A percentile compares a stretch with the other conserved stretches of the same genome.
These are phyloP conservation scores for Thermophis baileyi DNA, from an alignment of 2,113 vertebrate species.

Conservation along the genomic window DNA sequence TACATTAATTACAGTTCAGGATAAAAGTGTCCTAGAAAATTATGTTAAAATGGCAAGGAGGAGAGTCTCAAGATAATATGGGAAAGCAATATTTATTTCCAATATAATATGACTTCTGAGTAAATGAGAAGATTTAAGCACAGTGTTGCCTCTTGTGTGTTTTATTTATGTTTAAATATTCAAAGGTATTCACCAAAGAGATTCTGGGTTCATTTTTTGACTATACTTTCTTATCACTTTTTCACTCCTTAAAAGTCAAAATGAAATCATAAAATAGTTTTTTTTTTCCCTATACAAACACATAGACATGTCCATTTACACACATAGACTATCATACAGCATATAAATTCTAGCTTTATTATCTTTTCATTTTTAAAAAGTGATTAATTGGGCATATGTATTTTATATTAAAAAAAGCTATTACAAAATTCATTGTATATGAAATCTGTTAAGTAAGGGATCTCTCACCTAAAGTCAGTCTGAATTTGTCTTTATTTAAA, in stretches of 20 bases:
- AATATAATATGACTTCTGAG: not conserved
- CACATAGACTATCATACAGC: not conserved
- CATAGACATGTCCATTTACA: not conserved
- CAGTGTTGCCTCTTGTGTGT: not conserved
- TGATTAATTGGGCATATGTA: slow-evolving; percentile 49
- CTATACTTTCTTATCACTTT: slow-evolving; percentile 32
- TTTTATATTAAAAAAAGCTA: not conserved
- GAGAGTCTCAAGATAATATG: not conserved
- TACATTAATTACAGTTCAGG: not conserved
- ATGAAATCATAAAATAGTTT: slow-evolving; percentile 29
- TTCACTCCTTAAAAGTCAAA: slow-evolving; percentile 37
- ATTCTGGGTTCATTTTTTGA: slow-evolving; percentile 31
- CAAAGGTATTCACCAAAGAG: not conserved
- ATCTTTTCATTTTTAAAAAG: slow-evolving; percentile 45
- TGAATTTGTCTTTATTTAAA: not conserved
- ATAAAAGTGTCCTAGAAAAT: not conserved
- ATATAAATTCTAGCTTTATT: not conserved
- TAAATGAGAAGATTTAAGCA: slow-evolving; percentile 23
- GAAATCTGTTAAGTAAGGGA: slow-evolving; percentile 1
- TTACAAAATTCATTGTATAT: slow-evolving; percentile 42
- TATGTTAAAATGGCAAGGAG: not conserved
- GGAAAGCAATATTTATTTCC: not conserved
- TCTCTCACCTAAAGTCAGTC: not conserved
- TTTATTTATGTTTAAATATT: slow-evolving; percentile 29
- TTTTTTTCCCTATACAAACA: slow-evolving; percentile 8